phyloP scores from a whole-genome alignment of 2,113 vertebrate genomes.

The Pomatostomus ruficeps region DNA sequence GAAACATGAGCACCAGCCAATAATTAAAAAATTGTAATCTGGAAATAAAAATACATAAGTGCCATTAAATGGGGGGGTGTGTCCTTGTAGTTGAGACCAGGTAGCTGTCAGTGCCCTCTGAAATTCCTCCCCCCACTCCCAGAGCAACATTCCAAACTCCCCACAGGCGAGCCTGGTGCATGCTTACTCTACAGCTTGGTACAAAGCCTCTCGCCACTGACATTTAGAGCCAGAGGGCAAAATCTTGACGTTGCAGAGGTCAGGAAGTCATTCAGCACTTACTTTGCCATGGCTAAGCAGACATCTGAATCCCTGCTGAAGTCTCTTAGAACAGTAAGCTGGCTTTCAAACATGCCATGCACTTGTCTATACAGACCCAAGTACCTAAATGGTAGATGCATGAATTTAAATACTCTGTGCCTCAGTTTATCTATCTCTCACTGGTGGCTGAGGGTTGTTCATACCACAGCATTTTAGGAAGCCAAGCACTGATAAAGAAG shows the following conservation, averaged over 20 bases:
- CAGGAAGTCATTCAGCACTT: neutral
- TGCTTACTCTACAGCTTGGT: neutral
- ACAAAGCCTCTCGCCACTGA: neutral
- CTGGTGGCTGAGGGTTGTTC: neutral
- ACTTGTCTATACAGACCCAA: rapidly evolving
- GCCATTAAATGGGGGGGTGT: neutral
- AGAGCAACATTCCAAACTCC: neutral
- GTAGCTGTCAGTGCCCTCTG: neutral
- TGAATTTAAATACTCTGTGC: neutral
- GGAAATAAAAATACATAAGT: neutral
- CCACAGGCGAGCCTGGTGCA: neutral
- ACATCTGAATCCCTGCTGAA: neutral
- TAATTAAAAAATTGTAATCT: neutral
- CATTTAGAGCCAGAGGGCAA: neutral
- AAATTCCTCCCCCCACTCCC: neutral
- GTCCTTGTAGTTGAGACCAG: neutral
- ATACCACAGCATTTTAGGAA: neutral
- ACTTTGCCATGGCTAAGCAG: neutral
- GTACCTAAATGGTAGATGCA: neutral
- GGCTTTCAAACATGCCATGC: neutral
- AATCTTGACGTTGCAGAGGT: neutral
- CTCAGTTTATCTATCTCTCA: neutral
- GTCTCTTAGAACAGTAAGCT: neutral
- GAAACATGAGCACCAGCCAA: neutral
- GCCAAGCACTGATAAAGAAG: neutral